These are phyloP conservation scores for Syndactyla subalaris DNA, from an alignment of 2,797 vertebrate genomes.

Conservation along the genomic window DNA sequence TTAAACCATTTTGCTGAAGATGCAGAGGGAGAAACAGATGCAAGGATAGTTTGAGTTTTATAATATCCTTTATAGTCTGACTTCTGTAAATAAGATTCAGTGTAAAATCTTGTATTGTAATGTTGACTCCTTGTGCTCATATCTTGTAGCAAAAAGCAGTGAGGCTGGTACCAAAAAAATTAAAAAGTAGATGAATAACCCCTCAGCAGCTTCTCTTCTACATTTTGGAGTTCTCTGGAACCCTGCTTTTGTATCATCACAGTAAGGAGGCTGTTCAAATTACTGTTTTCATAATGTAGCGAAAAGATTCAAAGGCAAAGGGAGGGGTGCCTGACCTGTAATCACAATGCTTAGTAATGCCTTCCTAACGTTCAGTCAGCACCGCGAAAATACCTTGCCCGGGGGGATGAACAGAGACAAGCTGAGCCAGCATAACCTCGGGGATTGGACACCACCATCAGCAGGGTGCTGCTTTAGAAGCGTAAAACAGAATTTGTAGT, in stretches of 20 bases:
- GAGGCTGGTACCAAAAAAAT: background rate
- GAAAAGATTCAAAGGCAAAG: constrained; percentile 31
- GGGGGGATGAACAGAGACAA: constrained; percentile 40
- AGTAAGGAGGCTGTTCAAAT: constrained; percentile 56
- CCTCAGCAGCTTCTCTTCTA: constrained; percentile 25
- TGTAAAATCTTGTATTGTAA: background rate
- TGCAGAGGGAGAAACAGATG: constrained; percentile 1
- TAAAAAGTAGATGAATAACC: background rate
- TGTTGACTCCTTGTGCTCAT: background rate
- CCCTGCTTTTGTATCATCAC: constrained; percentile 28
- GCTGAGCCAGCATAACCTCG: constrained; percentile 63
- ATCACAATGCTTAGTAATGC: constrained; percentile 68
- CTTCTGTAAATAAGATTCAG: constrained; percentile 8
- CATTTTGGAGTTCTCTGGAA: constrained; percentile 19
- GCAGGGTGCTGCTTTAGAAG: constrained; percentile 61
- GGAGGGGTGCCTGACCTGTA: constrained; percentile 58
- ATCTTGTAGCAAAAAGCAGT: background rate
- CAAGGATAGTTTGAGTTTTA: background rate
- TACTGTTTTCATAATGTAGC: constrained; percentile 47
- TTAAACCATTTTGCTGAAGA: constrained; percentile 8
- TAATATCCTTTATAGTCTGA: background rate
- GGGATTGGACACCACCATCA: constrained; percentile 45
- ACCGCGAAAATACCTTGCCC: constrained; percentile 42
- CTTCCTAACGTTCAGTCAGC: constrained; percentile 56
- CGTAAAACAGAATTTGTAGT: background rate